phyloP scores from a whole-genome alignment of 2,797 vertebrate species.

The Dipus sagitta region DNA sequence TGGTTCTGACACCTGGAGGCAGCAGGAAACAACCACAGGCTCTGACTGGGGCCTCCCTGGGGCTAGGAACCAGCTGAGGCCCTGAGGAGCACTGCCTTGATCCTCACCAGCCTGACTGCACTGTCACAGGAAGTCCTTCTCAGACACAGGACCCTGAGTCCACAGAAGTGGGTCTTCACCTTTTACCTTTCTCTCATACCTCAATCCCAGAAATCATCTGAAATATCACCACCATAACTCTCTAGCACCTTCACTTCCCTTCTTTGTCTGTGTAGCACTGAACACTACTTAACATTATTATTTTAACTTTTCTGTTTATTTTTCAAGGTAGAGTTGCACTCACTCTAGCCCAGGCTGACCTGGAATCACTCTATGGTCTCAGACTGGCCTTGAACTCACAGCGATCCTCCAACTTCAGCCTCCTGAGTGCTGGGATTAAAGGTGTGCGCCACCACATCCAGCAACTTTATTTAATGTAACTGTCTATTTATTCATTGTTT shows the following conservation, averaged over 20 bases:
- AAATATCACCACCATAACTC: not conserved
- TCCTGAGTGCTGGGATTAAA: no score
- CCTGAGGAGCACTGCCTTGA: not conserved
- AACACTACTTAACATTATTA: not conserved
- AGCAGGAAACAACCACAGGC: conserved; percentile 48
- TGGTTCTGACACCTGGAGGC: conserved; percentile 57
- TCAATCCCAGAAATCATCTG: not conserved
- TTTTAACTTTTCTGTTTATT: no score
- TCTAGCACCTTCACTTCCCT: not conserved
- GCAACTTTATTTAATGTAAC: not conserved
- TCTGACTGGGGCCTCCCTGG: conserved; percentile 7
- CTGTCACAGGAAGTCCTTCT: not conserved
- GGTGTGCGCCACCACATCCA: no score
- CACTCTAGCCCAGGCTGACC: no score
- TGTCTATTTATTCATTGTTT: not conserved
- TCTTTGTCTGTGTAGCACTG: not conserved
- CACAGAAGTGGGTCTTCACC: not conserved
- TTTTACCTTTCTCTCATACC: not conserved
- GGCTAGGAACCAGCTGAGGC: not conserved
- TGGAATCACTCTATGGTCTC: no score
- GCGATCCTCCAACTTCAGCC: no score
- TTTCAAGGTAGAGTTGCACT: no score
- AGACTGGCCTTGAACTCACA: no score
- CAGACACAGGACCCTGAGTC: not conserved
- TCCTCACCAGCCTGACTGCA: not conserved